phyloP scores from a whole-genome alignment of 2,888 invertebrate species.

The Monopis laevigella region DNA sequence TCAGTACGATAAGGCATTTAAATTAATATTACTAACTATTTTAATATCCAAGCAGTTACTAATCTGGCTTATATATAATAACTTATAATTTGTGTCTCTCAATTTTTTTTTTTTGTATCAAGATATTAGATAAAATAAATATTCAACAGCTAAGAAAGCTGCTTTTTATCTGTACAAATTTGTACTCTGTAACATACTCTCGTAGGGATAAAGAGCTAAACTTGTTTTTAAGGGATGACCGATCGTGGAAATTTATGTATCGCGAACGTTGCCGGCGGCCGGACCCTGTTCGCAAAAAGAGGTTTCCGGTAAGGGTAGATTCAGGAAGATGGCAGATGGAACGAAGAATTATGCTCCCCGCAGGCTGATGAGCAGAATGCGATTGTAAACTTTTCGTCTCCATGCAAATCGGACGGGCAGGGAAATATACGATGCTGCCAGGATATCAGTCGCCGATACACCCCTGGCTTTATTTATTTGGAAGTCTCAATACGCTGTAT shows the following conservation, averaged over 20 bases:
- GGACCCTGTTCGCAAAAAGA: constrained; percentile 49
- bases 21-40: too few species aligned
- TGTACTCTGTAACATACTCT: too few species aligned
- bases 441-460: constrained; percentile 24
- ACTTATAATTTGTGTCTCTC: too few species aligned
- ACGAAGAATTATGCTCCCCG: constrained; percentile 62
- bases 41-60: too few species aligned
- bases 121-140: too few species aligned
- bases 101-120: too few species aligned
- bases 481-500: too few species aligned
- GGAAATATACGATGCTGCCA: constrained; percentile 38
- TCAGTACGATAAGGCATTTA: too few species aligned
- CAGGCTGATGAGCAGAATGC: constrained; percentile 64
- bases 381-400: constrained; percentile 63
- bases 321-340: constrained; percentile 64
- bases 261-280: constrained; percentile 58
- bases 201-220: constrained; percentile 62
- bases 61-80: too few species aligned
- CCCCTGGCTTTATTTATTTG: neutral
- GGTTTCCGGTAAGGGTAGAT: constrained; percentile 48
- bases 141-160: too few species aligned
- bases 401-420: constrained; percentile 59
- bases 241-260: constrained; percentile 66
- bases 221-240: constrained; percentile 69
- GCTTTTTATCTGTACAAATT: too few species aligned